Base-by-base conservation (phyloP, 1,140 invertebrate species). In the Ostrea edulis region DNA sequence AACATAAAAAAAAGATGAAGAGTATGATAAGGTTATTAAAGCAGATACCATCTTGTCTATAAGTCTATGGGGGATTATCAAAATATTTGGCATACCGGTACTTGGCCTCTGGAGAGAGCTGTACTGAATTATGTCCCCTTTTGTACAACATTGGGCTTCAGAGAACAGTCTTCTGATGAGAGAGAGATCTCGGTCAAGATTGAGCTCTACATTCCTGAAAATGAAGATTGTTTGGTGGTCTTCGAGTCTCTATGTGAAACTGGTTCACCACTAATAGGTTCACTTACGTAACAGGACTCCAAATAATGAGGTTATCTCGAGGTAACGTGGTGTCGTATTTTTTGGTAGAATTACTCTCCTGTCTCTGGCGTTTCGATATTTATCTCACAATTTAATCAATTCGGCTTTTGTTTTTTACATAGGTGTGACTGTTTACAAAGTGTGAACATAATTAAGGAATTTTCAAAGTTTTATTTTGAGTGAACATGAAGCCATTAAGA, bases 391-490 rank as follows among this genome's bases (percentile, higher is more conserved):
- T 44, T 44, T 44, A 44, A 44, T 44, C 35, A 44, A 44, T 35
- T 9, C 8, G 35, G 11, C 29, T 35, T 25, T 35, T 35, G 68
- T 77, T 77, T 62, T 55, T 77, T 35, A 35, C 25, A 35, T 11
- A 77, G 68, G 68, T 77, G 68, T 77, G 68, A 29, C 68, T 77
- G 25, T 77, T 77, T 77, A 35, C 68, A 22, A 14, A 29, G 9
- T 25, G 22, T 77, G 25, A 77, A 77, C 25, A 25, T 77, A 25
- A 29, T 77, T 77, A 77, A 14, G 25, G 12, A 29, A 14, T 25
- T 35, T 77, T 77, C 5, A 9, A 68, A 11, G 22, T 77, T 77
- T n/a, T 35, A 35, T 77, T 29, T 35, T 77, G 68, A 77, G 12
- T 11, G 29, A 8, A 29, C 58, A 29, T 29, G 12, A 77, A 0